phyloP scores from a whole-genome alignment of 2,113 vertebrate species.

The Pantherophis guttatus region DNA sequence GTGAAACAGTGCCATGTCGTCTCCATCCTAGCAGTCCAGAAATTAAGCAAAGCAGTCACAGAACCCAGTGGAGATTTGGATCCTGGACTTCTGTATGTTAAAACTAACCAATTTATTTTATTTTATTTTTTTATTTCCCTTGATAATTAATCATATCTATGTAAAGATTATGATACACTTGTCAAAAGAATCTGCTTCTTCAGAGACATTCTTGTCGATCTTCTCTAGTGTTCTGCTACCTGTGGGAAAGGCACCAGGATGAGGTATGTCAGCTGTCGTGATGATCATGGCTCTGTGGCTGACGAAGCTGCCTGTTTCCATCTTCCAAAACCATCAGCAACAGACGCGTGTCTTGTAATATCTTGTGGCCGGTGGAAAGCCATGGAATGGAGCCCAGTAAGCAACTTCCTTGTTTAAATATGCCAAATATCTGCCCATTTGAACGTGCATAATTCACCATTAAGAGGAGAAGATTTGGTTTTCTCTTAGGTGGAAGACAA shows the following conservation, averaged over 20 bases:
- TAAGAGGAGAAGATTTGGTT: background rate
- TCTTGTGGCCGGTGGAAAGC: slow-evolving; percentile 95
- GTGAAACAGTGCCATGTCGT: slow-evolving; percentile 86
- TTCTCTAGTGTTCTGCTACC: slow-evolving; percentile 86
- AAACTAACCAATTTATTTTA: background rate
- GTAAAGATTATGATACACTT: background rate
- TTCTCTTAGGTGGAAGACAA: background rate
- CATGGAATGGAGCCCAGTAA: slow-evolving; percentile 92
- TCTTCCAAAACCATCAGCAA: slow-evolving; percentile 83
- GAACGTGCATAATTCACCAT: background rate
- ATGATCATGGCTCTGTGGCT: slow-evolving; percentile 90
- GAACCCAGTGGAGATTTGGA: slow-evolving; percentile 97
- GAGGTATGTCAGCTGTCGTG: slow-evolving; percentile 96
- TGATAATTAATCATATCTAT: background rate
- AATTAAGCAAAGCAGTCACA: slow-evolving; percentile 76
- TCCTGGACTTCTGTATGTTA: slow-evolving; percentile 92
- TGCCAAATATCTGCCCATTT: background rate
- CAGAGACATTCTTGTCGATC: slow-evolving; percentile 25
- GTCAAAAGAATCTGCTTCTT: background rate
- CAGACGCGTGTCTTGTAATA: slow-evolving; percentile 82
- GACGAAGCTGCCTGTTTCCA: slow-evolving; percentile 84
- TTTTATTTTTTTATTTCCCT: background rate
- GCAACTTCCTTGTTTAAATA: slow-evolving; percentile 21
- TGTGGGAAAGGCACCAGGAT: slow-evolving; percentile 92
- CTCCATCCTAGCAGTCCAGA: slow-evolving; percentile 75